phyloP scores from a whole-genome alignment of 2,888 invertebrate species.

The Altica lythri region DNA sequence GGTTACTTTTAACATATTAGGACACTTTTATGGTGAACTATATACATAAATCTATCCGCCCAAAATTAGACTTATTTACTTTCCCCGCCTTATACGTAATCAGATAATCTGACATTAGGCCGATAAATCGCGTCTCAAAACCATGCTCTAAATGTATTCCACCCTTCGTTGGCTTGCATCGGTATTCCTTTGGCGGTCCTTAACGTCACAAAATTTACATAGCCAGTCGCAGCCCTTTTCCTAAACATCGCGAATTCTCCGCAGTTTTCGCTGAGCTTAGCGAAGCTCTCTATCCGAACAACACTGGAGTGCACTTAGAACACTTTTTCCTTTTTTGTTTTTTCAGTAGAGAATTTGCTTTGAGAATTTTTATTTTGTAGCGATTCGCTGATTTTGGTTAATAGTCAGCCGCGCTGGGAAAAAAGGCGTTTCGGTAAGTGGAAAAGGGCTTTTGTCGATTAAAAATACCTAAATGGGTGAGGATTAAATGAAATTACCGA shows the following conservation, averaged over 20 bases:
- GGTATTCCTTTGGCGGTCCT: conserved; percentile 31
- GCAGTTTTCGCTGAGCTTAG: conserved; percentile 39
- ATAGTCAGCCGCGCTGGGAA: conserved; percentile 20
- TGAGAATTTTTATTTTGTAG: conserved; percentile 30
- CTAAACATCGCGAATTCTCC: conserved; percentile 32
- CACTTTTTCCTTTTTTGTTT: conserved; percentile 25
- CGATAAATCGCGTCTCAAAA: conserved; percentile 24
- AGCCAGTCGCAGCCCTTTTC: conserved; percentile 35
- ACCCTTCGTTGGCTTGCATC: conserved; percentile 27
- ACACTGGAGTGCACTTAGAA: conserved; percentile 41
- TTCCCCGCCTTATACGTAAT: conserved; percentile 24
- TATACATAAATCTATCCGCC: conserved; percentile 10
- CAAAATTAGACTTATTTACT: conserved; percentile 22
- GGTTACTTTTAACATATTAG: too few species aligned
- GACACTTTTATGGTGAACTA: not conserved
- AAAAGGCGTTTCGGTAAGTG: conserved; percentile 1
- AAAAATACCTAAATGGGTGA: not conserved
- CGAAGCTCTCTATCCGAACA: conserved; percentile 36
- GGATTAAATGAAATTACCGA: not conserved
- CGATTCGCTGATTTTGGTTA: conserved; percentile 27
- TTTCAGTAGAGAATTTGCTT: conserved; percentile 10
- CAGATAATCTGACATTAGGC: conserved; percentile 27
- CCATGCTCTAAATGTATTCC: conserved; percentile 30
- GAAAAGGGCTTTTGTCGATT: not conserved
- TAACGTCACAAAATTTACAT: conserved; percentile 37